phyloP scores from a whole-genome alignment of 2,113 vertebrate species.

The Hyaena hyaena region DNA sequence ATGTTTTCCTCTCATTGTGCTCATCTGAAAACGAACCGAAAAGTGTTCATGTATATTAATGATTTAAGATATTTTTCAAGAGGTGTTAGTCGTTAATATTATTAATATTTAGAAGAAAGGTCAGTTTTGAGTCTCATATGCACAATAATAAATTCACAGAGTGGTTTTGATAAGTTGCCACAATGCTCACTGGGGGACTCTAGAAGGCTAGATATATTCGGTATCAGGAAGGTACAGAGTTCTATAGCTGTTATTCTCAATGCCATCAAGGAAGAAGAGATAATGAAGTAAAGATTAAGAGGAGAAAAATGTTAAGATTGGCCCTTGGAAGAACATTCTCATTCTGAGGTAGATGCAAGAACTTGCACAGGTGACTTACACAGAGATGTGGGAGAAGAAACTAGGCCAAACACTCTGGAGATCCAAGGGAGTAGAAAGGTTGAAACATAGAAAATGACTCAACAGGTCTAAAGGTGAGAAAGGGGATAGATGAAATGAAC shows the following conservation, averaged over 20 bases:
- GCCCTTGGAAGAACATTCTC: neutral
- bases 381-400: neutral
- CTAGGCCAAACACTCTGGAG: neutral
- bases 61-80: neutral
- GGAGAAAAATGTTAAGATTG: neutral
- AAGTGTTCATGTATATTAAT: neutral
- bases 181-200: neutral
- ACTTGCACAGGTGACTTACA: neutral
- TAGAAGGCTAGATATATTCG: neutral
- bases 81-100: neutral
- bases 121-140: neutral
- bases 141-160: neutral
- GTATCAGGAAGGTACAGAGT: neutral
- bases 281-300: neutral
- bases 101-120: neutral
- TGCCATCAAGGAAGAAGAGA: neutral
- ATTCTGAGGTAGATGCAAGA: neutral
- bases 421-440: neutral
- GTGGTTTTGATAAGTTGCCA: neutral
- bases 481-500: neutral
- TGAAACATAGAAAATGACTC: neutral
- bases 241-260: neutral
- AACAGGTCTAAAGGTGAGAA: neutral
- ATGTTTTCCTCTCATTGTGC: neutral
- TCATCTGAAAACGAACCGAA: neutral